A percentile compares a stretch with the other conserved stretches of the same genome.
These are phyloP conservation scores for Phrynosoma blainvillii DNA, from an alignment of 2,113 vertebrate species.

Conservation along the genomic window DNA sequence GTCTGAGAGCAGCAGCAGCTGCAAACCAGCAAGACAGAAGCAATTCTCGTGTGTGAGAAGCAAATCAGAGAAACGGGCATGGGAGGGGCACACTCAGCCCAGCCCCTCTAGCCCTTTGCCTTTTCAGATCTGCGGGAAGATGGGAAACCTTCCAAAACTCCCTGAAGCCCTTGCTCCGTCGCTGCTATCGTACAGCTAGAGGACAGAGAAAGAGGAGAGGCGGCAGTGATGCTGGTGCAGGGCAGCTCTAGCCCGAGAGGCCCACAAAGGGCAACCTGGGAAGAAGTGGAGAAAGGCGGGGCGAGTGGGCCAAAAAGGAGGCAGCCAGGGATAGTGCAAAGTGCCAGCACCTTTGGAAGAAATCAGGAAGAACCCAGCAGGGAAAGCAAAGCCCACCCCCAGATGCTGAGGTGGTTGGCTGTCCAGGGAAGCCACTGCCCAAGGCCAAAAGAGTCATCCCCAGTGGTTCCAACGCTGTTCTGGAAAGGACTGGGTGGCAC, in stretches of 20 bases:
- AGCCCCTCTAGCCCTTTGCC: not conserved
- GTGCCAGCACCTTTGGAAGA: not conserved
- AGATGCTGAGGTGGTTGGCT: not conserved
- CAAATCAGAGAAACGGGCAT: no score
- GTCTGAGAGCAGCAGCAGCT: not conserved
- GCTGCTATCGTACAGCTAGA: not conserved
- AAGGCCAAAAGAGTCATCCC: no score
- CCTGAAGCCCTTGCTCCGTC: no score
- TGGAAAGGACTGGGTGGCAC: not conserved
- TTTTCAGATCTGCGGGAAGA: not conserved
- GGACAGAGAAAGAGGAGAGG: not conserved
- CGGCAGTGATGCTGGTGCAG: not conserved
- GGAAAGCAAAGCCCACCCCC: not conserved
- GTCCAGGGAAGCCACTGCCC: not conserved
- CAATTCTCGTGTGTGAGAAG: not conserved
- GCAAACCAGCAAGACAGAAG: not conserved
- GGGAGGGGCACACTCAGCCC: not conserved
- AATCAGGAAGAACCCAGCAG: not conserved
- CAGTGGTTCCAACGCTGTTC: not conserved
- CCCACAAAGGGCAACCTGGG: not conserved
- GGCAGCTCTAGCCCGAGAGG: not conserved
- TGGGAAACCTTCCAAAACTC: no score
- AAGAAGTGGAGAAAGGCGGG: not conserved
- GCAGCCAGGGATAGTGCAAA: conserved; percentile 15
- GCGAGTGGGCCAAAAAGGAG: not conserved